A percentile compares a stretch with the other conserved stretches of the same genome.
These are phyloP conservation scores for Elysia crispata DNA, from an alignment of 2,888 invertebrate species.

Conservation along the genomic window DNA sequence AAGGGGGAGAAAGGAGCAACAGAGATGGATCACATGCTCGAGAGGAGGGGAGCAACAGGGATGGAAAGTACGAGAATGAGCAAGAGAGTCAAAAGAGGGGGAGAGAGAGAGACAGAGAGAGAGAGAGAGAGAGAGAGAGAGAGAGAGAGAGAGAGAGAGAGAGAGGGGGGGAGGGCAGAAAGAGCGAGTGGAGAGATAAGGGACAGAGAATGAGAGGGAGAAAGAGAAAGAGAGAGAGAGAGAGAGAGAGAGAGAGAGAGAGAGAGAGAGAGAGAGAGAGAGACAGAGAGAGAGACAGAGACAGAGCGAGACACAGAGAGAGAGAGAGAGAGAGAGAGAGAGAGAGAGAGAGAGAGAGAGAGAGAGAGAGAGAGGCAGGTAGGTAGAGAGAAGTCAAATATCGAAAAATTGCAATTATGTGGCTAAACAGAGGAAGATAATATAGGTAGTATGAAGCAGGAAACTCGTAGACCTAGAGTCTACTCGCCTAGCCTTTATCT, in stretches of 20 bases:
- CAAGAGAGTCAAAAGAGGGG: slow-evolving; percentile 11
- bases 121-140: neutral
- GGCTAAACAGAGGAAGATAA: no score
- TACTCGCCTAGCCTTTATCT: no score
- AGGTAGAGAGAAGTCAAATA: no score
- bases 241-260: neutral
- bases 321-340: neutral
- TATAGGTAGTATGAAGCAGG: no score
- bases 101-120: neutral
- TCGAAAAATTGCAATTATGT: no score
- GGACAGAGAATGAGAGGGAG: neutral
- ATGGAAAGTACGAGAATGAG: no score
- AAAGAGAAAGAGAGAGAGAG: slow-evolving; percentile 12
- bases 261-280: slow-evolving; percentile 1
- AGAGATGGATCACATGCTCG: neutral
- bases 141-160: slow-evolving; percentile 12
- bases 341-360: neutral
- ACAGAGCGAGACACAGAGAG: neutral
- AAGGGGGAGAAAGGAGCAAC: no score
- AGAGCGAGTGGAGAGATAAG: slow-evolving; percentile 12
- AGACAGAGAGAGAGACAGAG: slow-evolving; percentile 6
- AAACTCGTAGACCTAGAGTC: no score
- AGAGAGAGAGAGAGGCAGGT: neutral
- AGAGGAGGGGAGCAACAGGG: neutral
- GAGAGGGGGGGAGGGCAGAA: neutral